Evolutionary conservation across 1,140 invertebrate species (phyloP), one percentile per base, ranked within the genome.

Genomic region (Micrasema minimum): DNA sequence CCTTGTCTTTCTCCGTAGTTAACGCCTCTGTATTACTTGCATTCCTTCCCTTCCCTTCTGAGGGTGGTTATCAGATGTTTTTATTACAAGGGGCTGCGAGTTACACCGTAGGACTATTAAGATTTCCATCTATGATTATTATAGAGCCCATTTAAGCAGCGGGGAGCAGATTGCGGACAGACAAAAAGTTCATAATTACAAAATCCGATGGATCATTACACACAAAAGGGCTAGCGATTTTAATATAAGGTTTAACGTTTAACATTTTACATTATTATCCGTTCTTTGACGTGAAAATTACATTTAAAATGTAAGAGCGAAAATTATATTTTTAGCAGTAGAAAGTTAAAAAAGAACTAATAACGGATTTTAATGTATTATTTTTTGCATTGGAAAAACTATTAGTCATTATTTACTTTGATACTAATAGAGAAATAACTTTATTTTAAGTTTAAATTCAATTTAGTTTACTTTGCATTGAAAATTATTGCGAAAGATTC

Each of bases 181-280:
- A 69, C 67, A 69, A 69, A 69, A 69, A 69, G 53, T 69, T 69
- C 67, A 69, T 61, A 69, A 69, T 69, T 69, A 69, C 53, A 69
- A 61, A 61, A 69, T 59, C 55, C 67, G 67, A 69, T 69, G 55
- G 55, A 69, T 69, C 67, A 67, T 69, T 61, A 61, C 57, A 53
- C 22, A 23, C 53, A 53, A 41, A 57, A 55, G 53, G 41, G 26
- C 31, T 20, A 45, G 67, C 16, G 50, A 31, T 67, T 55, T 22
- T 41, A 45, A 62, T n/a, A 46, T 12, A 41, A 45, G 53, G 35
- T 66, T 66, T 31, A 66, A 66, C 50, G 43, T 50, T 46, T 41
- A 48, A n/a, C 14, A 50, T 50, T 16, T n/a, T n/a, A n/a, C n/a
- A n/a, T n/a, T n/a, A n/a, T n/a, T n/a, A n/a, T n/a, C n/a, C n/a